Evolutionary conservation across 2,888 invertebrate genomes (phyloP).

Genomic region (Conus canariensis): DNA sequence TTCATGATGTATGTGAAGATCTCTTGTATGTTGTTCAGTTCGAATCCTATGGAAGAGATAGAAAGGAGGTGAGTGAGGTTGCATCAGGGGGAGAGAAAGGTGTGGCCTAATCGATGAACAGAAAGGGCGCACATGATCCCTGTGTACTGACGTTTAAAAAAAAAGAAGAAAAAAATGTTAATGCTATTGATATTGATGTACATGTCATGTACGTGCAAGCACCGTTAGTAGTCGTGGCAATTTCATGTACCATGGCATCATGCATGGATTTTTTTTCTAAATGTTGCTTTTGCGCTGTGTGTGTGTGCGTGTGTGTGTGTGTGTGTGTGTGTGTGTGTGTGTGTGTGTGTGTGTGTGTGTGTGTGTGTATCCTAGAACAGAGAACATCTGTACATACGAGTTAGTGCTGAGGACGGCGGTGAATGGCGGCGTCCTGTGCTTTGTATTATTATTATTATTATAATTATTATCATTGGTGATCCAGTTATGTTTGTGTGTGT

Average conservation of each 20-base stretch:
- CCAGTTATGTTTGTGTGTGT: not conserved
- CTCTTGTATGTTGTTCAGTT: too few relatives aligned
- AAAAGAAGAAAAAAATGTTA: not conserved
- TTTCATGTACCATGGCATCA: not conserved
- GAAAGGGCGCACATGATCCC: too few relatives aligned
- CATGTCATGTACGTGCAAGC: not conserved
- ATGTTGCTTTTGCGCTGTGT: not conserved
- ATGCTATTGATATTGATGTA: not conserved
- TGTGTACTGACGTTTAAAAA: not conserved
- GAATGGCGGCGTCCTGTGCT: not conserved
- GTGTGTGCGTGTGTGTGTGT: not conserved
- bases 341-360: not conserved
- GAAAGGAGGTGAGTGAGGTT: too few relatives aligned
- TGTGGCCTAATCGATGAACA: too few relatives aligned
- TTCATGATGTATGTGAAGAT: too few relatives aligned
- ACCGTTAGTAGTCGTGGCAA: not conserved
- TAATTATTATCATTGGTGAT: not conserved
- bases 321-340: not conserved
- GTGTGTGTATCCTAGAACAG: not conserved
- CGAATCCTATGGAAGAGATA: too few relatives aligned
- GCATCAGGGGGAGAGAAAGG: too few relatives aligned
- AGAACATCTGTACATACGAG: not conserved
- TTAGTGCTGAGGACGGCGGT: not conserved
- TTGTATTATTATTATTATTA: not conserved
- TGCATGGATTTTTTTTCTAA: not conserved